Evolutionary conservation across 53 echinoderm and acorn worm genomes (phyloP).

Genomic region (Actinopyga echinites): DNA sequence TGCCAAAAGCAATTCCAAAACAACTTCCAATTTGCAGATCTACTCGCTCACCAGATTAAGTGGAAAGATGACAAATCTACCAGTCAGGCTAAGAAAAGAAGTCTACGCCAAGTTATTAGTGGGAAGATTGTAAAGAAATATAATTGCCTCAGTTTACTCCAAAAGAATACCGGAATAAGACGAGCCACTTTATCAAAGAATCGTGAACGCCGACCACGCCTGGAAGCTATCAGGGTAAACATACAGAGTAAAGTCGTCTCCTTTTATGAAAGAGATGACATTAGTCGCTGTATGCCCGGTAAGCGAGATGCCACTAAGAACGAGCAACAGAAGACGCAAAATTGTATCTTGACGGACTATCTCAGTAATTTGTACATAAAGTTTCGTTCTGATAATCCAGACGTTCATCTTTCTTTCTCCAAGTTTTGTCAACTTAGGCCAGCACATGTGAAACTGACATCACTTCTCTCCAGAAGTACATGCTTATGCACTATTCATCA

Average conservation of each 20-base stretch:
- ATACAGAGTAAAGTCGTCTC: conserved; percentile 22
- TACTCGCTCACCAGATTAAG: not conserved
- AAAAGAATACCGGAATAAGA: not conserved
- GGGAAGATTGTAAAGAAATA: conserved; percentile 38
- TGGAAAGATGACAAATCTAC: not conserved
- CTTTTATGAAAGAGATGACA: conserved; percentile 36
- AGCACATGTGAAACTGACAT: conserved; percentile 41
- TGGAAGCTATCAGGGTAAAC: not conserved
- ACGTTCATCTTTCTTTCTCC: conserved; percentile 26
- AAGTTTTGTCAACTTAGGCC: conserved; percentile 29
- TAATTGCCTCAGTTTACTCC: not conserved
- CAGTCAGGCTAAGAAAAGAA: not conserved
- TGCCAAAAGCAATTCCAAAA: conserved; percentile 8
- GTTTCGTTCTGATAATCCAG: conserved; percentile 16
- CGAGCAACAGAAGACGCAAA: not conserved
- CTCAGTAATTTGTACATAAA: not conserved
- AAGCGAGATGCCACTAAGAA: conserved; percentile 41
- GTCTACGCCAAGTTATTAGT: not conserved
- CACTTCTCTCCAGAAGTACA: conserved; percentile 41
- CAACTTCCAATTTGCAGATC: not conserved
- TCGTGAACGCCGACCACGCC: conserved; percentile 10
- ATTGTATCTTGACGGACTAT: conserved; percentile 13
- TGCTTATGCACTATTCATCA: conserved; percentile 49
- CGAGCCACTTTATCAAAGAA: not conserved
- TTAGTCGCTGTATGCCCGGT: conserved; percentile 40